Conservation (phyloP, 2,113 vertebrate genomes). For the Catharus minimus region DNA sequence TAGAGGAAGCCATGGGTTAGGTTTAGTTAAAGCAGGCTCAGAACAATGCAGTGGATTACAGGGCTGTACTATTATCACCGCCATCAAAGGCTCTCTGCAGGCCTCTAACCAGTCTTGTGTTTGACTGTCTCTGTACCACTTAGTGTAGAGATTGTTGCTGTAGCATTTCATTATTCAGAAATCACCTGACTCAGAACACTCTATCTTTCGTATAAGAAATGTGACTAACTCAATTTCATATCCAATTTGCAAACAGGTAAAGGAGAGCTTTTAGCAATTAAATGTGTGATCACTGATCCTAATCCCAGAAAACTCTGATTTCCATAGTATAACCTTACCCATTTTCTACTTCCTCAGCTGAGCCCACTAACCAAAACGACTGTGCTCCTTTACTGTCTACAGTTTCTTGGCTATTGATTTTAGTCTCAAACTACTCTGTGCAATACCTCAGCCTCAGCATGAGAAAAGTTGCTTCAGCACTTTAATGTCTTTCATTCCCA, state of each 20-base stretch:
- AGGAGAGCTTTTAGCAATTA: background rate
- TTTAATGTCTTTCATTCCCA: background rate
- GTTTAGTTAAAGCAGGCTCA: background rate
- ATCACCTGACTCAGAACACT: background rate
- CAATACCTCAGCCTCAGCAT: background rate
- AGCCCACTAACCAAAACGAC: background rate
- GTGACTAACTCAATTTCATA: background rate
- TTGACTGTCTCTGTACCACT: background rate
- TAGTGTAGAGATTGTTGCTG: fast-evolving
- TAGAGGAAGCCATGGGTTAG: background rate
- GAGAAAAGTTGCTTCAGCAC: background rate
- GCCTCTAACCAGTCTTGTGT: background rate
- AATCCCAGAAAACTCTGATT: background rate
- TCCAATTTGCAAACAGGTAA: background rate
- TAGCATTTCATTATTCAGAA: background rate
- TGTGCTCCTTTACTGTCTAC: background rate
- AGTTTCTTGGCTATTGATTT: background rate
- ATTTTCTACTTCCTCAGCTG: background rate
- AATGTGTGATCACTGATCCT: background rate
- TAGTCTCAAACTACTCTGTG: background rate
- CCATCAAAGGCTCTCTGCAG: background rate
- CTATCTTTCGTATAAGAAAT: background rate
- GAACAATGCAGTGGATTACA: background rate
- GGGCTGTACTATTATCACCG: background rate
- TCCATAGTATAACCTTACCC: background rate